phyloP scores from a whole-genome alignment of 1,140 invertebrate species.

The Macrostomum lignano region DNA sequence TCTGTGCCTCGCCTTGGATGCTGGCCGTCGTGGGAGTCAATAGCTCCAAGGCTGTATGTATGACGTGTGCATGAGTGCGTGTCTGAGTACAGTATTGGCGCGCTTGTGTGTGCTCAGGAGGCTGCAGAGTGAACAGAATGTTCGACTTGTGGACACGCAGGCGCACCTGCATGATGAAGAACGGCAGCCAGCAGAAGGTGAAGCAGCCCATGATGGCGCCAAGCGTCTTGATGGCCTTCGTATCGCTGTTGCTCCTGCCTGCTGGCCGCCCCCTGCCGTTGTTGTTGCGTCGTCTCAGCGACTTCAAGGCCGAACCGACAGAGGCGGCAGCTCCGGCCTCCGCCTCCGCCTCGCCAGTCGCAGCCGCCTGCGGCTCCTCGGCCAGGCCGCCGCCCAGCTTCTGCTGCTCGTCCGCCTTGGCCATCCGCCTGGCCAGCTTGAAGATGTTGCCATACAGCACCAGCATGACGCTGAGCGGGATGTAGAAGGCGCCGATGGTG shows the following conservation, averaged over 20 bases:
- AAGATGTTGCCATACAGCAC: conserved; percentile 67
- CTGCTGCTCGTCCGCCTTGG: conserved; percentile 17
- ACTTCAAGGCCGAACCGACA: background rate
- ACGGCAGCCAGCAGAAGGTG: conserved; percentile 20
- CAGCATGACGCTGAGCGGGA: conserved; percentile 61
- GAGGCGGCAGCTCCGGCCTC: background rate
- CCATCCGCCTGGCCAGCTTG: conserved; percentile 26
- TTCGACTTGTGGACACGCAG: no score
- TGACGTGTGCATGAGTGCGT: no score
- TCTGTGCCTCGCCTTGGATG: no score
- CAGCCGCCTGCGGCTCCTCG: background rate
- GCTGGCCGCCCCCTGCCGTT: no score
- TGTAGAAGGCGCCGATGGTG: conserved; percentile 53
- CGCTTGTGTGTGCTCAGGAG: no score
- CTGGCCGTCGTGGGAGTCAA: no score
- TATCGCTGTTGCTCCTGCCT: conserved; percentile 38
- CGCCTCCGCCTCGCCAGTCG: background rate
- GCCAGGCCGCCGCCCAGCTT: background rate
- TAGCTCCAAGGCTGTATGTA: no score
- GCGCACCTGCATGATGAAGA: conserved; percentile 15
- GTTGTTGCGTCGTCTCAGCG: no score
- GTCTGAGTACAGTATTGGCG: no score
- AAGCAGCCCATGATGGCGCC: conserved; percentile 36
- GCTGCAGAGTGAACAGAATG: no score
- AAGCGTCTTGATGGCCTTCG: conserved; percentile 59